Evolutionary conservation across 1,140 invertebrate genomes (phyloP).

Genomic region (Lerema accius): DNA sequence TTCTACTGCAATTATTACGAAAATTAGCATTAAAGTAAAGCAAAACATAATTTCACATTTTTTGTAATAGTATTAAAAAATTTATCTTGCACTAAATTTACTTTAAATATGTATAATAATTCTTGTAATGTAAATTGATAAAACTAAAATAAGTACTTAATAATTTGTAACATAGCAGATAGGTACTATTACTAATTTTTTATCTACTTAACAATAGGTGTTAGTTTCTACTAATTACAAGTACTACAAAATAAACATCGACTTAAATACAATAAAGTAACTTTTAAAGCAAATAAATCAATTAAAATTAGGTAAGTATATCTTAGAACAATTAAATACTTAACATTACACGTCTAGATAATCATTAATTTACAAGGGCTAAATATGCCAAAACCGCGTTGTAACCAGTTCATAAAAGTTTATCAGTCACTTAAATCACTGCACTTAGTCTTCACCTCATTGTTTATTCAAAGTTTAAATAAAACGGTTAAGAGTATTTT

Average conservation of each 20-base stretch:
- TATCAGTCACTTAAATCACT: slow-evolving; percentile 34
- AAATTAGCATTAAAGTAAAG: too few relatives aligned
- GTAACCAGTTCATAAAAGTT: slow-evolving; percentile 13
- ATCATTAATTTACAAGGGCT: slow-evolving; percentile 17
- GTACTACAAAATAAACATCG: slow-evolving; percentile 28
- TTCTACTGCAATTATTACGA: too few relatives aligned
- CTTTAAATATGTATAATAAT: too few relatives aligned
- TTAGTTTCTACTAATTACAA: slow-evolving; percentile 29
- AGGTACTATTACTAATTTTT: not conserved
- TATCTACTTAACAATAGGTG: slow-evolving; percentile 13
- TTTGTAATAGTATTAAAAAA: too few relatives aligned
- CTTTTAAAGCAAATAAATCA: slow-evolving; percentile 10
- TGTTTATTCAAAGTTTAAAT: not conserved
- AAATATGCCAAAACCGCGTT: not conserved
- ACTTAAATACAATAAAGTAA: slow-evolving; percentile 32
- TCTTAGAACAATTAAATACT: slow-evolving; percentile 1
- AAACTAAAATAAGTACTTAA: not conserved
- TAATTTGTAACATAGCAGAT: slow-evolving; percentile 18
- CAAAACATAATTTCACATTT: too few relatives aligned
- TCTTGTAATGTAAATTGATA: slow-evolving; percentile 8
- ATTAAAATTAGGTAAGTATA: not conserved
- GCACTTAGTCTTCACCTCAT: not conserved
- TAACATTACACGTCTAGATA: slow-evolving; percentile 2
- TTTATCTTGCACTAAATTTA: too few relatives aligned
- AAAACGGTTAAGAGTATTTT: too few relatives aligned